Base-by-base conservation (phyloP, 2,797 vertebrate genomes). In the Bothrops alternatus region DNA sequence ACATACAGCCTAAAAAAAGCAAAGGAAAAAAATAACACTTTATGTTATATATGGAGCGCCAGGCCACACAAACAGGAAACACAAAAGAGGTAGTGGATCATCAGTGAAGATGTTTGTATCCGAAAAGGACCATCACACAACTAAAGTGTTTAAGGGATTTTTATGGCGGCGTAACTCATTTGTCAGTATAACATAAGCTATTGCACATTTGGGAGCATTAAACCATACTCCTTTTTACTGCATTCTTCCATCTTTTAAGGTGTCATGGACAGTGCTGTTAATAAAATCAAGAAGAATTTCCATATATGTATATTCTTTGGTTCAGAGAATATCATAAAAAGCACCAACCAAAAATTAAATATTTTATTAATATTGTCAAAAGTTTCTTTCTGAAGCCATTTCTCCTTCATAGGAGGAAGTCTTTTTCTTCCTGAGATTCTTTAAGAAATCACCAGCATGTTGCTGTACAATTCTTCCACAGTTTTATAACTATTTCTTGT, bases 11-110 rank as follows among this genome's bases (percentile, higher is more conserved):
- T 97, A 97, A 97, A 97, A 96, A 92, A 58, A 55, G 32, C 47
- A 82, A 92, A 87, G 96, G 93, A 42, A 96, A 96, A 97, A 96
- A 95, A 47, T 92, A 98, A 98, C 96, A 98, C 98, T 97, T 98
- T 96, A 94, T 95, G 95, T 97, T 91, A 65, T 95, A 95, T 32
- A 93, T 95, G 95, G 87, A 97, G 97, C 97, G 97, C 97, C 97
- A 95, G 94, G 97, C 96, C 96, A 97, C 92, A 95, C 0, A 87
- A 95, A 97, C 95, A 96, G 97, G 98, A 96, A 98, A 98, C 95
- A 97, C 90, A 90, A 95, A 98, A 98, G 99, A 99, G 99, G 99
- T 99, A 99, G 99, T 98, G 98, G 97, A 98, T 97, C 98, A 98
- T 98, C 97, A 96, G 97, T 98, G 97, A 97, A 98, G 98, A 98